Percentiles rank a stretch among this genome's conserved stretches.
Conservation (phyloP, 2,888 invertebrate species). For the Synergus laeviventris region DNA sequence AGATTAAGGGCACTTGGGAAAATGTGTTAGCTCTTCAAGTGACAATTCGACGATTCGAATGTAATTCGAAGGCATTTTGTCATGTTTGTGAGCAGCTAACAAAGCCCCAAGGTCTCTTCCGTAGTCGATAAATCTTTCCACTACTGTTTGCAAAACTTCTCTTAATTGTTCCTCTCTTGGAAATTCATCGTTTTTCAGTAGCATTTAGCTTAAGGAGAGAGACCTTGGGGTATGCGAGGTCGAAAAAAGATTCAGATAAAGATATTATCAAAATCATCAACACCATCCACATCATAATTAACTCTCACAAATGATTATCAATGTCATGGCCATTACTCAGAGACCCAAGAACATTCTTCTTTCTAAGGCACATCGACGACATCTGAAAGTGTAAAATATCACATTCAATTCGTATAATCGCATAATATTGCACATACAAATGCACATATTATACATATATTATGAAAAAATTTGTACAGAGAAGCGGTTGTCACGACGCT, state of each 20-base stretch:
- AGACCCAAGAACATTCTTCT: conserved; percentile 47
- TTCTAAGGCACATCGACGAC: conserved; percentile 42
- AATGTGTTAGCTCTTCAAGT: conserved; percentile 34
- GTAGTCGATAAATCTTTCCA: conserved; percentile 34
- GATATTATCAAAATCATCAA: conserved; percentile 24
- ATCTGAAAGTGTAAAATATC: conserved; percentile 48
- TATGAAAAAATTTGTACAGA: conserved; percentile 31
- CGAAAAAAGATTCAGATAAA: conserved; percentile 36
- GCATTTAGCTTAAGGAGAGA: conserved; percentile 9
- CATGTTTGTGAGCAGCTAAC: conserved; percentile 39
- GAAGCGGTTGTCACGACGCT: conserved; percentile 12
- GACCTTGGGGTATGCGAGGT: conserved; percentile 25
- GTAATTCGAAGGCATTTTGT: not conserved
- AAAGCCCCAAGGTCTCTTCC: conserved; percentile 50
- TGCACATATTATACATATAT: conserved; percentile 64
- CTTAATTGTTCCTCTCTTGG: conserved; percentile 25
- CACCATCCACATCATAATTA: conserved; percentile 1
- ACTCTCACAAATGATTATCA: conserved; percentile 29
- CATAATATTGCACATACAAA: conserved; percentile 65
- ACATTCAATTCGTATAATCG: conserved; percentile 62
- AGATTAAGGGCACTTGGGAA: conserved; percentile 36
- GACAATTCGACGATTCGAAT: conserved; percentile 24
- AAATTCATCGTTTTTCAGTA: conserved; percentile 27
- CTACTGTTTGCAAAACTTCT: conserved; percentile 33
- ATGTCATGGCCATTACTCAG: conserved; percentile 46